Evolutionary conservation across 2,888 invertebrate genomes (phyloP).

Genomic region (Cordilura impudica): DNA sequence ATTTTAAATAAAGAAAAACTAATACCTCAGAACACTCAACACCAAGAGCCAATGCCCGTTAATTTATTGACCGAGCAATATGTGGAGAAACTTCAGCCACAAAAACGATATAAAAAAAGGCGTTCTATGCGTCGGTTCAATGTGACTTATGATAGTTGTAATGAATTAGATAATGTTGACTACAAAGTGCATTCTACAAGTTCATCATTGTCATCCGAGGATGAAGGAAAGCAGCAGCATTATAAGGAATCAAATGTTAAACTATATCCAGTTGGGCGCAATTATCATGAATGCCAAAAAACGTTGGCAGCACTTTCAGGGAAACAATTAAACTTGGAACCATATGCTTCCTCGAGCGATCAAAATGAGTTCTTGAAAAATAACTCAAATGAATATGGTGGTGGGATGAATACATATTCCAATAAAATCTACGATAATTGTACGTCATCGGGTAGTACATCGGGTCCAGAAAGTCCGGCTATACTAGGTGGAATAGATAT

Average conservation of each 20-base stretch:
- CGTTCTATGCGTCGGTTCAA: conserved; percentile 56
- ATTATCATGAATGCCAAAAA: conserved; percentile 32
- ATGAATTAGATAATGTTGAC: conserved; percentile 19
- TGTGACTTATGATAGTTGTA: conserved; percentile 45
- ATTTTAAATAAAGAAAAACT: conserved; percentile 16
- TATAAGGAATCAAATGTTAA: conserved; percentile 27
- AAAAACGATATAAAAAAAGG: conserved; percentile 53
- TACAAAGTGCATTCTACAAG: conserved; percentile 63
- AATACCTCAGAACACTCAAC: conserved; percentile 7
- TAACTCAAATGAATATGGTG: conserved; percentile 62
- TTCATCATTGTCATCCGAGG: conserved; percentile 79
- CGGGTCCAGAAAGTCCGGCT: conserved; percentile 90
- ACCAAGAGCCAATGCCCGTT: not conserved
- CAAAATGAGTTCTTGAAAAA: not conserved
- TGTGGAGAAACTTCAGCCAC: conserved; percentile 22
- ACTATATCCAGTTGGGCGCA: conserved; percentile 3
- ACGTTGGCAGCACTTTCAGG: not conserved
- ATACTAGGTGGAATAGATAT: conserved; percentile 85
- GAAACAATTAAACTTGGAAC: conserved; percentile 3
- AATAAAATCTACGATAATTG: conserved; percentile 76
- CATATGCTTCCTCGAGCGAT: conserved; percentile 1
- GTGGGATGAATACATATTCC: conserved; percentile 68
- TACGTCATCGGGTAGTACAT: conserved; percentile 90
- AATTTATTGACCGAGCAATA: too few relatives aligned
- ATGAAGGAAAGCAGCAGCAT: conserved; percentile 71